Conservation (phyloP, 2,888 invertebrate species). For the Sesia bembeciformis region DNA sequence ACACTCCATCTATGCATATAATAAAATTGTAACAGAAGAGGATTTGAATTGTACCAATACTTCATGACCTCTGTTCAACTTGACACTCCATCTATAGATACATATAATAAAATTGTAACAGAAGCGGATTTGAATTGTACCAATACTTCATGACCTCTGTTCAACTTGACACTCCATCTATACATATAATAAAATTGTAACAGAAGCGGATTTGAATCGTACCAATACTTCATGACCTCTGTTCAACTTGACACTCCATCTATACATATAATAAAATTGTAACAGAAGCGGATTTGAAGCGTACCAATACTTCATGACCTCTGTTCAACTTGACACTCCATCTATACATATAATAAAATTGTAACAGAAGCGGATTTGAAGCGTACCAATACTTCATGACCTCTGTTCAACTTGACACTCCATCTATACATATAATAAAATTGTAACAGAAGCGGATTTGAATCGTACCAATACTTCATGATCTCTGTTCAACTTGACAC, state of each 20-base stretch:
- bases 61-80: neutral
- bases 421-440: neutral
- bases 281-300: constrained; percentile 2
- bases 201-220: constrained; percentile 2
- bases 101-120: neutral
- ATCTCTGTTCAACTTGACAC: neutral
- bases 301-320: constrained; percentile 1
- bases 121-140: constrained; percentile 3
- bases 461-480: constrained; percentile 1
- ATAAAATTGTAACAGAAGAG: neutral
- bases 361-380: constrained; percentile 2
- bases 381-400: constrained; percentile 1
- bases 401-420: neutral
- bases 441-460: constrained; percentile 1
- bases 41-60: constrained; percentile 2
- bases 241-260: neutral
- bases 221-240: constrained; percentile 1
- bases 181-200: neutral
- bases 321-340: neutral
- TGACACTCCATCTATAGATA: neutral
- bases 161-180: neutral
- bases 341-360: neutral
- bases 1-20: neutral
- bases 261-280: neutral
- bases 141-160: constrained; percentile 1